phyloP scores from a whole-genome alignment of 2,797 vertebrate species.

The Spea hammondii region DNA sequence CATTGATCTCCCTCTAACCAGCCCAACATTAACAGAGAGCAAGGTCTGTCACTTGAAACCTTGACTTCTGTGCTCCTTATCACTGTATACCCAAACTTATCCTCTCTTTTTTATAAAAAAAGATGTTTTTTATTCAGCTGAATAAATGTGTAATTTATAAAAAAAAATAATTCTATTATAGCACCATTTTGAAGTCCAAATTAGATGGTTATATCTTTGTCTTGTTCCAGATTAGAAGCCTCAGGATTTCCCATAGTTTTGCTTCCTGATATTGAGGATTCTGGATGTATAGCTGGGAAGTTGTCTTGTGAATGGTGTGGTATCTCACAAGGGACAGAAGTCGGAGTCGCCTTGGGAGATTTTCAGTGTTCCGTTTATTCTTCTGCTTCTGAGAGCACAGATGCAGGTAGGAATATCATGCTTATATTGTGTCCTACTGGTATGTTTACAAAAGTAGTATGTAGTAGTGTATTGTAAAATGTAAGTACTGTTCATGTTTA shows the following conservation, averaged over 20 bases:
- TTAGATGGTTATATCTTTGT: neutral
- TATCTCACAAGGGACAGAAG: slow-evolving; percentile 77
- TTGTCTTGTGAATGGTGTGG: slow-evolving; percentile 79
- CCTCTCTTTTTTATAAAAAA: too few relatives aligned
- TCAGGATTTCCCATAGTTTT: slow-evolving; percentile 82
- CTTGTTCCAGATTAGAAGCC: slow-evolving; percentile 73
- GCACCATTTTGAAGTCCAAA: neutral
- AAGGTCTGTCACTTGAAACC: too few relatives aligned
- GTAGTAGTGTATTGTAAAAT: too few relatives aligned
- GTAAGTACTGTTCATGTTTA: too few relatives aligned
- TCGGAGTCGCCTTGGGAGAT: slow-evolving; percentile 88
- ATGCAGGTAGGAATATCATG: slow-evolving; percentile 77
- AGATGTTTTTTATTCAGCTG: too few relatives aligned
- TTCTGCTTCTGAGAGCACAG: slow-evolving; percentile 77
- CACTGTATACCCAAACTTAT: too few relatives aligned
- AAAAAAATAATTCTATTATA: neutral
- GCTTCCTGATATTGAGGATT: slow-evolving; percentile 78
- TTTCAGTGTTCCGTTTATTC: slow-evolving; percentile 94
- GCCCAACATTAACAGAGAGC: too few relatives aligned
- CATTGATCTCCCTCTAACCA: too few relatives aligned
- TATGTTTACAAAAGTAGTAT: too few relatives aligned
- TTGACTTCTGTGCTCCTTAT: too few relatives aligned
- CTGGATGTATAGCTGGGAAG: slow-evolving; percentile 77
- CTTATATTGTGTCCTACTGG: too few relatives aligned
- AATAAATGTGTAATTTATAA: too few relatives aligned